Conservation (phyloP, 2,797 vertebrate genomes). For the Cossypha caffra region DNA sequence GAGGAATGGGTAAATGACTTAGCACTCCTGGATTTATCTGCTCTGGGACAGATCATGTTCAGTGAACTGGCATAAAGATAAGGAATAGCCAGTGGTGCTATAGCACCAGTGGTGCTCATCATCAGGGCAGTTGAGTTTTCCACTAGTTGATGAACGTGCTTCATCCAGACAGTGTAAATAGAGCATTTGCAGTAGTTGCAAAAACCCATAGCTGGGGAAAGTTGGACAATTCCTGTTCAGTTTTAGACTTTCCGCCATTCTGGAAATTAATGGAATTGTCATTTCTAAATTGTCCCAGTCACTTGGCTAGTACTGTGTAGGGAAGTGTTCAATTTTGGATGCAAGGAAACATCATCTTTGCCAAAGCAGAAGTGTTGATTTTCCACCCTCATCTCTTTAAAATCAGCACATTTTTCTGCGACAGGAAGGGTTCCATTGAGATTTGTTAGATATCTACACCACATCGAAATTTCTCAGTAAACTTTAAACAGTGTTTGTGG, state of each 20-base stretch:
- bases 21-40: background rate
- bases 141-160: background rate
- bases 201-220: background rate
- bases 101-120: background rate
- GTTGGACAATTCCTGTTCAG: background rate
- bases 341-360: background rate
- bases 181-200: background rate
- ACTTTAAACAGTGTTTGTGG: background rate
- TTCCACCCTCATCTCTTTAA: background rate
- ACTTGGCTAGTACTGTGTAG: background rate
- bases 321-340: background rate
- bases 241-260: background rate
- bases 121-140: background rate
- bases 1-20: background rate
- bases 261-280: background rate
- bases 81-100: background rate
- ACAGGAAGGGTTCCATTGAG: background rate
- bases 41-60: background rate
- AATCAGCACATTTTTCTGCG: background rate
- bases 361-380: background rate
- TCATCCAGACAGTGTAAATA: background rate
- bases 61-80: background rate
- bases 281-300: background rate
- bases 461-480: background rate
- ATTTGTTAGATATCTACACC: background rate